Base-by-base conservation (phyloP, 1,140 invertebrate species). In the Lucilia cuprina region DNA sequence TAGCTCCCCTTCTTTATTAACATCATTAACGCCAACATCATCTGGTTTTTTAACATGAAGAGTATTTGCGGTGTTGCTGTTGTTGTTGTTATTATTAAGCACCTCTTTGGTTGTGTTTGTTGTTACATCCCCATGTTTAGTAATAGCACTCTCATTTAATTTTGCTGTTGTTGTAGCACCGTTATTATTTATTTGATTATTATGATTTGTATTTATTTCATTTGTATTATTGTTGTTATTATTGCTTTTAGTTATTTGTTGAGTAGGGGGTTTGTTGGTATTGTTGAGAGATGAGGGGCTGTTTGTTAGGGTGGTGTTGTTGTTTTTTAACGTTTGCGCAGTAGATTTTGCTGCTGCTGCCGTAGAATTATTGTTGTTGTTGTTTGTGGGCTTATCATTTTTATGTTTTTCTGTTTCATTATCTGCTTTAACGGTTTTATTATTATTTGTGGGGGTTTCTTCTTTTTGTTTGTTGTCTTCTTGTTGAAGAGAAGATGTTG, bases 291-390 rank as follows among this genome's bases (percentile, higher is more conserved):
- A 30, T 30, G 25, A 30, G 25, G 25, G 25, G 25, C 25, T 30
- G 25, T 30, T 30, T 30, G 25, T 30, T 30, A 30, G 25, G 10
- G 65, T 25, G 9, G 65, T 70, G 65, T 25, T 70, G 65, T 70
- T 70, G n/a, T 70, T 21, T 17, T 60, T 60, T 60, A 74, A 41
- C 35, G 41, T 65, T 83, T 35, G 30, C 12, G 65, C 30, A 41
- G 14, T 74, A 19, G 49, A 4, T 84, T 82, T 78, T 41, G 34
- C 74, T 83, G 82, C 9, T 3, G 60, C 13, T 49, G 83, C 50
- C 17, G 50, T 14, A 17, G 50, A 55, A 49, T 49, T 49, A 49
- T 47, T 83, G 34, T 83, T 83, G 50, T 34, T 10, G 9, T 82
- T 19, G 25, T 35, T 83, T 60, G 25, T 78, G n/a, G 8, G 65